Percentiles rank a stretch among this genome's conserved stretches.
These are phyloP conservation scores for Pemphigus obesinymphae DNA, from an alignment of 1,140 invertebrate species.

Conservation along the genomic window DNA sequence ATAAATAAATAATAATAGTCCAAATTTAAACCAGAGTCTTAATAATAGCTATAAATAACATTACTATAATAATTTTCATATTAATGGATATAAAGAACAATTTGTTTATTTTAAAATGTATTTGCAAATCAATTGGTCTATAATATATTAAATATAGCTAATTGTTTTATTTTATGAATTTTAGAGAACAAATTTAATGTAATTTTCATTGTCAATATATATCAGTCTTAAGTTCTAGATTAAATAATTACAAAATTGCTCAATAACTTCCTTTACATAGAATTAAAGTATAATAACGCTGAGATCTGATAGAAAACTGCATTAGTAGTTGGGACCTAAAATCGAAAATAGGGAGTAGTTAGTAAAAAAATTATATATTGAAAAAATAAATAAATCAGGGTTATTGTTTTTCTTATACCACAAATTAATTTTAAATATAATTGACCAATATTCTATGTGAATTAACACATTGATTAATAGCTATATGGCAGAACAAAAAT, in stretches of 20 bases:
- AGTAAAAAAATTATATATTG: conserved; percentile 2
- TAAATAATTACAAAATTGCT: conserved; percentile 31
- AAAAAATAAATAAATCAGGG: not conserved
- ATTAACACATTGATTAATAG: no score
- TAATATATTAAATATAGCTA: not conserved
- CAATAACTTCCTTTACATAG: not conserved
- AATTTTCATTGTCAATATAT: conserved; percentile 9
- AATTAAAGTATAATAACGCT: conserved; percentile 31
- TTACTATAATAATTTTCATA: not conserved
- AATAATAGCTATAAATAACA: not conserved
- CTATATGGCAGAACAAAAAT: no score
- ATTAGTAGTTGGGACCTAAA: conserved; percentile 34
- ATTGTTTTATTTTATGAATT: not conserved
- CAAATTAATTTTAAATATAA: conserved; percentile 1
- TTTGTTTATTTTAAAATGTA: not conserved
- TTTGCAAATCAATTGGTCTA: not conserved
- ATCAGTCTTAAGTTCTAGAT: conserved; percentile 40
- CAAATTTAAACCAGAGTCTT: not conserved
- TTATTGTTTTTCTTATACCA: not conserved
- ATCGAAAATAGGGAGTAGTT: conserved; percentile 31
- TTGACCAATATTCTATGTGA: no score
- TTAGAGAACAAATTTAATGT: not conserved
- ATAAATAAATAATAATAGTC: no score
- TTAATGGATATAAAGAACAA: not conserved
- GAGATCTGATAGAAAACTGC: conserved; percentile 41